These are phyloP conservation scores for Zaprionus obscuricornis DNA, from an alignment of 2,888 invertebrate species.

Conservation along the genomic window DNA sequence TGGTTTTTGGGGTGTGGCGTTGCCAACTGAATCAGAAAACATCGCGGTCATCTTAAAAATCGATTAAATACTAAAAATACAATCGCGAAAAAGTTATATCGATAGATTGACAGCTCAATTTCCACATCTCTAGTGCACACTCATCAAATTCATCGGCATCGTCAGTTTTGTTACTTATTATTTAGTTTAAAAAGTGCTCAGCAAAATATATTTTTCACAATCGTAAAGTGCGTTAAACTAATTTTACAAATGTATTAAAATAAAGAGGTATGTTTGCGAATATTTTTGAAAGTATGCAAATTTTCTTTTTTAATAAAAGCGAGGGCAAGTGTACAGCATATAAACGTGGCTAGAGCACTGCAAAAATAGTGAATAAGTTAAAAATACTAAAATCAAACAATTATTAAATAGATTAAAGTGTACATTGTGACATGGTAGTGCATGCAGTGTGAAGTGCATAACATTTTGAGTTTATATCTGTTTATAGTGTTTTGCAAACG, in stretches of 20 bases:
- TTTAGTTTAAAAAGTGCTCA: conserved; percentile 60
- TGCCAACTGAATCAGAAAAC: conserved; percentile 31
- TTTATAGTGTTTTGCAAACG: conserved; percentile 6
- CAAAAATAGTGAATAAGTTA: conserved; percentile 4
- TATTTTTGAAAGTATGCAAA: background rate
- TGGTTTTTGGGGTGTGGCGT: conserved; percentile 27
- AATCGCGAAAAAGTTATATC: background rate
- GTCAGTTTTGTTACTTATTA: conserved; percentile 70
- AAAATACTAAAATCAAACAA: background rate
- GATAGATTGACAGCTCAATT: background rate
- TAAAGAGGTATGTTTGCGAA: conserved; percentile 60
- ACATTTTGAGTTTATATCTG: background rate
- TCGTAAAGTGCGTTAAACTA: conserved; percentile 53
- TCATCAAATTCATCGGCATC: conserved; percentile 48
- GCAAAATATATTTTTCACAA: conserved; percentile 33
- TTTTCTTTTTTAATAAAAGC: background rate
- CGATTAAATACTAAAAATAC: background rate
- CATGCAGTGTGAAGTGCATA: background rate
- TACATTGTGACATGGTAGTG: background rate
- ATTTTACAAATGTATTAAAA: conserved; percentile 65
- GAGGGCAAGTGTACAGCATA: conserved; percentile 29
- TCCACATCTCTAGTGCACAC: conserved; percentile 37
- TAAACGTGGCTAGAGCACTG: conserved; percentile 62
- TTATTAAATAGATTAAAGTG: background rate
- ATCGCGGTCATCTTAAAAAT: background rate